Evolutionary conservation across 2,888 invertebrate species (phyloP), one percentile per base, ranked within the genome.

Genomic region (Protonemura montana): DNA sequence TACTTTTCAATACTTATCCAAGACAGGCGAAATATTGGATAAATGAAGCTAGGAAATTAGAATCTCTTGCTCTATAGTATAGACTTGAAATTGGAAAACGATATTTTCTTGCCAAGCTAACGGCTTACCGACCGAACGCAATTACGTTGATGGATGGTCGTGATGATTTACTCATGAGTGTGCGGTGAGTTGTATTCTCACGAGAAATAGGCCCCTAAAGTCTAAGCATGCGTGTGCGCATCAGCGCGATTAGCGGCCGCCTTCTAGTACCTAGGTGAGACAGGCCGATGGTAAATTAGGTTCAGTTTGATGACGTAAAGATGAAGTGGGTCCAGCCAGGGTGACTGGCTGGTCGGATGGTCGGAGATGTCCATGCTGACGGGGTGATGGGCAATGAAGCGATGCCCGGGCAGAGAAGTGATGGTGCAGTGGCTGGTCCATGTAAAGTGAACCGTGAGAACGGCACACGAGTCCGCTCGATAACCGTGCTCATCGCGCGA

Each of bases 371-470:
- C 59, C 59, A 59, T 10, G 16, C 13, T 2, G 59, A 59, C 59
- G 21, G 59, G 13, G 59, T 59, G 59, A 59, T 59, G 59, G 59
- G 59, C 59, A 59, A 21, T 21, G 59, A 35, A 35, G 35, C 35
- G 35, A 59, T 59, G 59, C 7, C 16, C 13, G 59, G 59, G 16
- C 21, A 10, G 59, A 59, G 59, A 59, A 2, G 59, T 21, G 59
- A 21, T 10, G 41, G 21, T 3, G 59, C 59, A 16, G 59, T 21
- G 59, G 59, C 21, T 21, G 16, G 59, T 2, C 16, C 59, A 59
- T 59, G 59, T 21, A 81, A 81, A 81, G 81, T 81, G 81, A 81
- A 81, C 81, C 81, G 81, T 81, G 81, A 81, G 81, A 81, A 81
- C 59, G 21, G 59, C 59, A 59, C 59, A 21, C 59, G 7, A 10